Base-by-base conservation (phyloP, 2,113 vertebrate genomes). In the Tychaedon coryphoeus region DNA sequence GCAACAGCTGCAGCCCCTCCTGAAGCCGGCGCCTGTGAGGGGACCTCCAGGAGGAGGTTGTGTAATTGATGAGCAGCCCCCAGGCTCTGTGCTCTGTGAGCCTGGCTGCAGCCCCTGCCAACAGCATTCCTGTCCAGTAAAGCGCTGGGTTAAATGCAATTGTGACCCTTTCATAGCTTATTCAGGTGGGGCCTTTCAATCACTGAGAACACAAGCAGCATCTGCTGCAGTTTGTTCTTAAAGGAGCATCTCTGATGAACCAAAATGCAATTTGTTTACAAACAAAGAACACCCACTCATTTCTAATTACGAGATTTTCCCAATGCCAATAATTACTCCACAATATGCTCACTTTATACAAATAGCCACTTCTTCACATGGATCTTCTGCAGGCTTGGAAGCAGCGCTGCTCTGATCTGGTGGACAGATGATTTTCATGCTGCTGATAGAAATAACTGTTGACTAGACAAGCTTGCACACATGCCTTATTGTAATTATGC, bases 141-240 rank as follows among this genome's bases (percentile, higher is more conserved):
- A 87, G 26, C 0, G 0, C 50, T 74, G 74, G 87, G 77, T 95
- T 94, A 95, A 89, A 70, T 76, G 57, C 51, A 58, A 1, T 70
- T 47, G 58, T 90, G 85, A 96, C 88, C 90, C 92, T 92, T 89
- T 8, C 43, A 23, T 76, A 71, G 94, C 85, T 94, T 96, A 26
- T 77, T 94, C 94, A 96, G 95, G 94, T 95, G 94, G 85, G 67
- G 64, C 82, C 64, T 93, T 95, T 95, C 88, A 92, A 19, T 96
- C 92, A 83, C 51, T 64, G 64, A 51, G 53, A 96, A 34, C 66
- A 82, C 51, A 71, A 47, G 56, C 75, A 74, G 72, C 92, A 92
- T 95, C 94, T 97, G 93, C 85, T 96, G 82, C 77, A 61, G 77
- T 93, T 88, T 88, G 57, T 94, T 92, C 85, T 96, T 96, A 93